Percentiles rank a stretch among this genome's conserved stretches.
phyloP scores from a whole-genome alignment of 2,888 invertebrate species.

The Azorinus chamasolen region DNA sequence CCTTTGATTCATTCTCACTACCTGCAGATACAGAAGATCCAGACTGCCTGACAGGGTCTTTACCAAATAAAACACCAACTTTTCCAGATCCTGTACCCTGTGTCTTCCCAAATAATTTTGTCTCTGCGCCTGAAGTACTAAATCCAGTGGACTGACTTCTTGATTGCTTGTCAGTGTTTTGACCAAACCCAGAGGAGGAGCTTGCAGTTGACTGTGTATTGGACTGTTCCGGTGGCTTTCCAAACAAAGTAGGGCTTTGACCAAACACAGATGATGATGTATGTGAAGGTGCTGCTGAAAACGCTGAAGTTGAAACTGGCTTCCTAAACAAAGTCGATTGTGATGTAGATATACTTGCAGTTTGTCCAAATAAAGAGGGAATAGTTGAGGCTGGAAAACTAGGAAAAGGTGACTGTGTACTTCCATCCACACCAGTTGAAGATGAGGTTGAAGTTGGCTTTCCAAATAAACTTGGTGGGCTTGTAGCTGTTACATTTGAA shows the following conservation, averaged over 20 bases:
- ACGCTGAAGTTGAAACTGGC: conserved; percentile 8
- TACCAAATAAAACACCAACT: conserved; percentile 10
- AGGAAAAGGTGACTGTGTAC: neutral
- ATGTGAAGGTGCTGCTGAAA: neutral
- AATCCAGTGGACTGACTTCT: neutral
- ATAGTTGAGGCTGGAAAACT: neutral
- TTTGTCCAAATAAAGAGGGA: neutral
- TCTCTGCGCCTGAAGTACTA: neutral
- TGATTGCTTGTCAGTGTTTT: neutral
- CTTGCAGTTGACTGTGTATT: neutral
- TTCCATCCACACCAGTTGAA: neutral
- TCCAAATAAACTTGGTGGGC: neutral
- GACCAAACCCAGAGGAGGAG: neutral
- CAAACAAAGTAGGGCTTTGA: neutral
- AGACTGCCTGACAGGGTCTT: neutral
- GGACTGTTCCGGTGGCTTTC: neutral
- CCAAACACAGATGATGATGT: conserved; percentile 23
- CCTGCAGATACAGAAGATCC: neutral
- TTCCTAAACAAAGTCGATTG: conserved; percentile 14
- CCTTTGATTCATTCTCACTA: neutral
- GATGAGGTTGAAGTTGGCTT: neutral
- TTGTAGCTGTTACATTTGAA: neutral
- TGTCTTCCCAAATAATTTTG: neutral
- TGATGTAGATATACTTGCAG: neutral
- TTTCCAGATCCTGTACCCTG: too few species aligned